Evolutionary conservation across 2,888 invertebrate species (phyloP), one percentile per base, ranked within the genome.

Genomic region (Phymatocera aterrima): DNA sequence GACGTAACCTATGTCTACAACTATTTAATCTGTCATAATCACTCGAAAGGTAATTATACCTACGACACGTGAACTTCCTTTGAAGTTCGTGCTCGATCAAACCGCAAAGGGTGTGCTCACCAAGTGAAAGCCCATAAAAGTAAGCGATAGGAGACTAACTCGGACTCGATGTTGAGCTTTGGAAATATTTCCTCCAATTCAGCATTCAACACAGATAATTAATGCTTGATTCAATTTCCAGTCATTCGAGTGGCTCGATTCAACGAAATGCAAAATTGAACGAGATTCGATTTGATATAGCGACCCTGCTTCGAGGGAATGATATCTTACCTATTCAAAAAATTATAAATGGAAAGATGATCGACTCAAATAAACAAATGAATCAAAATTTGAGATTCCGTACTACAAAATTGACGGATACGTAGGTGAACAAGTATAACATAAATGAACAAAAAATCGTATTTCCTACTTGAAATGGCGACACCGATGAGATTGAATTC

Each of bases 1-100:
- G 51, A 72, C 31, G 48, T n/a, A n/a, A 10, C 72, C 21, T 51
- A 12, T 72, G 72, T 34, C 34, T 51, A 51, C 34, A 37, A 34
- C 34, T 34, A 34, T 31, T 72, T 31, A 18, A 48, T 72, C 51
- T 31, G n/a, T n/a, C n/a, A n/a, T n/a, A n/a, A 21, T 18, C 31
- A 24, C 51, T 72, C 21, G 12, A 72, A 31, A 51, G 72, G 72
- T 72, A 72, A 72, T 72, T 48, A n/a, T n/a, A 18, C n/a, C 72
- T 48, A 18, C 18, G 34, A 72, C 34, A 34, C 28, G 51, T 51
- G 24, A 51, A 21, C 51, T 72, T n/a, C 48, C 48, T 48, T 72
- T 48, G 72, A 72, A 51, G 34, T 51, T 72, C 34, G 18, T 34
- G 12, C 48, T 51, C 6, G 6, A 48, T 34, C 1, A 8, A 51